A percentile compares a stretch with the other conserved stretches of the same genome.
Conservation (phyloP, 2,113 vertebrate species). For the Gila orcuttii region DNA sequence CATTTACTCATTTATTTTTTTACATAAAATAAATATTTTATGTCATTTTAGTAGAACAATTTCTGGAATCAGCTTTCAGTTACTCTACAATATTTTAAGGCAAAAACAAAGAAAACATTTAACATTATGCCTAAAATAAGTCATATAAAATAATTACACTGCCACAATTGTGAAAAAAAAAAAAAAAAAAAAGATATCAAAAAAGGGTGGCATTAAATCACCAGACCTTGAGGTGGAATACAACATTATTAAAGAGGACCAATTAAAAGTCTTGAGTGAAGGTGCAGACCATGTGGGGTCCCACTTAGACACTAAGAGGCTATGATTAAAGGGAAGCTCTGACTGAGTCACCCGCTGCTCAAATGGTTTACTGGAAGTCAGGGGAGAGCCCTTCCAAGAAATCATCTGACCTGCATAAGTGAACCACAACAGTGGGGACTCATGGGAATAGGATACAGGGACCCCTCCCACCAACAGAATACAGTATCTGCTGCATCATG, state of each 20-base stretch:
- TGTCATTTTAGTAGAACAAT: not conserved
- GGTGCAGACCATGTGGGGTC: conserved; percentile 80
- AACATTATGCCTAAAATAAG: not conserved
- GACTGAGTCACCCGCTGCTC: conserved; percentile 93
- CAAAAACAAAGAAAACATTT: not conserved
- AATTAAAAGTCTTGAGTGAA: conserved; percentile 51
- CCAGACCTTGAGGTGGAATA: conserved; percentile 49
- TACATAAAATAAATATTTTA: not conserved
- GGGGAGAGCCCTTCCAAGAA: conserved; percentile 93
- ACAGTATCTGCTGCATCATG: conserved; percentile 1
- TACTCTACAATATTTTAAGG: not conserved
- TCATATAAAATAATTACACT: not conserved
- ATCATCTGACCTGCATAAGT: conserved; percentile 87
- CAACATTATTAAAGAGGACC: conserved; percentile 22
- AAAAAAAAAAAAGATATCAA: not conserved
- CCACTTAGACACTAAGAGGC: conserved; percentile 86
- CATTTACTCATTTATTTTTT: no score
- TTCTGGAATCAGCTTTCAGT: not conserved
- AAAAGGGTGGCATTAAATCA: not conserved
- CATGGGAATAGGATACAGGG: conserved; percentile 78
- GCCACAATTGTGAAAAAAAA: not conserved
- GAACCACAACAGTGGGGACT: conserved; percentile 86
- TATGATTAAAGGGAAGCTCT: conserved; percentile 97
- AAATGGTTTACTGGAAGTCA: conserved; percentile 96
- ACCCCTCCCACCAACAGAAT: conserved; percentile 56